phyloP scores from a whole-genome alignment of 2,113 vertebrate species.

The Takifugu bimaculatus region DNA sequence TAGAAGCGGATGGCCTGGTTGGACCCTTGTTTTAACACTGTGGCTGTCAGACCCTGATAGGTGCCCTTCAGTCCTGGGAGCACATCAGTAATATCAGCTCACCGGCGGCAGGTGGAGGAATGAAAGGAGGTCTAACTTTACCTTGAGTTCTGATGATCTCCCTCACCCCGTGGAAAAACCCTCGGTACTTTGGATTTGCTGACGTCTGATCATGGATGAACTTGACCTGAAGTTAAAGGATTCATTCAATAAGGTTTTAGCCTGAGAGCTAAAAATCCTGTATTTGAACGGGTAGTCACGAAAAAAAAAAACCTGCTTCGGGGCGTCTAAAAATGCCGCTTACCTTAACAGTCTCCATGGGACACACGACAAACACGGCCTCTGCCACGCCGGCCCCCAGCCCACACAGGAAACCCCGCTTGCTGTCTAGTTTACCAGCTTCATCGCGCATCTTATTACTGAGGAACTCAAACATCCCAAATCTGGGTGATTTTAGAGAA shows the following conservation, averaged over 20 bases:
- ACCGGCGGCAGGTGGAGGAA: no score
- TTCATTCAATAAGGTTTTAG: neutral
- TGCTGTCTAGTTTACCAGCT: conserved; percentile 86
- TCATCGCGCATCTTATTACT: conserved; percentile 93
- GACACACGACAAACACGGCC: conserved; percentile 90
- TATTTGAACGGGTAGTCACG: neutral
- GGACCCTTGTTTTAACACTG: conserved; percentile 92
- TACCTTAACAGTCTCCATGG: conserved; percentile 98
- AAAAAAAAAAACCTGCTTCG: neutral
- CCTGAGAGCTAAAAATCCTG: neutral
- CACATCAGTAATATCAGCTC: neutral
- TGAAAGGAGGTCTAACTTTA: conserved; percentile 44
- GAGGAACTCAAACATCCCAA: conserved; percentile 93
- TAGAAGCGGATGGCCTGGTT: conserved; percentile 98
- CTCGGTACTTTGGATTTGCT: conserved; percentile 87
- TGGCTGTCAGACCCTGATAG: conserved; percentile 93
- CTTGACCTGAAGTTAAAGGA: conserved; percentile 79
- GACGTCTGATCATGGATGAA: conserved; percentile 97
- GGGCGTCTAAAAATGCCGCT: neutral
- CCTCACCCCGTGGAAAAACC: conserved; percentile 91
- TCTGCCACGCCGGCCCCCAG: conserved; percentile 92
- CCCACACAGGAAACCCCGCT: conserved; percentile 83
- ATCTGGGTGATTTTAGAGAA: conserved; percentile 65
- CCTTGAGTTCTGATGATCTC: conserved; percentile 88
- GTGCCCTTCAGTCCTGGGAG: conserved; percentile 86